These are phyloP conservation scores for Strigops habroptila DNA, from an alignment of 2,113 vertebrate species.

Conservation along the genomic window DNA sequence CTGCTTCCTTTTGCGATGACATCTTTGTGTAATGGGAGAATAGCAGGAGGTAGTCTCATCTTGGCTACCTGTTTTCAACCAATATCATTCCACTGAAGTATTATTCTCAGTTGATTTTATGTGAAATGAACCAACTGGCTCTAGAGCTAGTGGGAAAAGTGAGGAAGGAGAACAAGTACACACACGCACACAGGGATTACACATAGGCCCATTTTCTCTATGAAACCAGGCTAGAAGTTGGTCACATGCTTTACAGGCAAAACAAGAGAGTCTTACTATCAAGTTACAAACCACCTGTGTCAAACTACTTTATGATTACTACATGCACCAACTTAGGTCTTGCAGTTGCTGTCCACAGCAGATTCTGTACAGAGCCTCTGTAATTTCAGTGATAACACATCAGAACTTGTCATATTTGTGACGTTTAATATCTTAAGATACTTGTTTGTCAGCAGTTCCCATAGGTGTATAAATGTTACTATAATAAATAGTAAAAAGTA, in stretches of 20 bases:
- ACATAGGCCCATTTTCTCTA: not conserved
- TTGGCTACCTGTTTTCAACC: not conserved
- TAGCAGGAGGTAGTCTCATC: not conserved
- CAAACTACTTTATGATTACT: not conserved
- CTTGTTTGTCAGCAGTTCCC: not conserved
- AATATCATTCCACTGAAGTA: not conserved
- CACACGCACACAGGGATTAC: not conserved
- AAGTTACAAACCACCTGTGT: not conserved
- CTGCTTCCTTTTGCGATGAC: not conserved
- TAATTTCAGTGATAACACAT: not conserved
- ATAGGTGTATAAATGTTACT: not conserved
- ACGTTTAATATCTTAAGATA: not conserved
- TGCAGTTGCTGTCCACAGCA: not conserved
- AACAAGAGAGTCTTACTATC: not conserved
- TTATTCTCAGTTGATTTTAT: not conserved
- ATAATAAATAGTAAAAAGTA: not conserved
- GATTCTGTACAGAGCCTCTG: not conserved
- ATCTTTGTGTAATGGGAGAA: not conserved
- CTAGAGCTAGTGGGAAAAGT: not conserved
- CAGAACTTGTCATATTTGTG: not conserved
- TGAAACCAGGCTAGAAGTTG: not conserved
- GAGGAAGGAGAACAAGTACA: not conserved
- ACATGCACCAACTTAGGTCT: not conserved
- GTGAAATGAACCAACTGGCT: not conserved
- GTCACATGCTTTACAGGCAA: not conserved